A percentile compares a stretch with the other conserved stretches of the same genome.
Evolutionary conservation across 2,888 invertebrate genomes (phyloP).

Genomic region (Anorthoa munda): DNA sequence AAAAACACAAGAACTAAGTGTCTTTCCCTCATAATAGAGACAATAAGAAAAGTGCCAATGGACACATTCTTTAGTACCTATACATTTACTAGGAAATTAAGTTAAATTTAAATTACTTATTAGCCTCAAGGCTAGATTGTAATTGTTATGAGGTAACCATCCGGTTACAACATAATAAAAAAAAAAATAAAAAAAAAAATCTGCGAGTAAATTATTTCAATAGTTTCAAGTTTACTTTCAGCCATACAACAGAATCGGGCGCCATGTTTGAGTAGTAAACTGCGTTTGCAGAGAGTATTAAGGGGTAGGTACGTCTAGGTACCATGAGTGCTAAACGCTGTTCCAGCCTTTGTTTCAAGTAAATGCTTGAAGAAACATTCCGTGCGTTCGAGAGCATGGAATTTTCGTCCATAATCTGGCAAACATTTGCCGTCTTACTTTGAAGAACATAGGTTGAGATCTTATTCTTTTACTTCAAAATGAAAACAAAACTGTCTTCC

Average conservation of each 20-base stretch:
- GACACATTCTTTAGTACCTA: no score
- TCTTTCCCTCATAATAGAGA: no score
- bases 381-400: neutral
- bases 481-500: neutral
- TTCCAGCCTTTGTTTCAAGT: slow-evolving; percentile 20
- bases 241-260: neutral
- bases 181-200: no score
- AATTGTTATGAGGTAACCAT: no score
- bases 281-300: slow-evolving; percentile 22
- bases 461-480: neutral
- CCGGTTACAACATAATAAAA: no score
- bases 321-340: slow-evolving; percentile 48
- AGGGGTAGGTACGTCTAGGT: neutral
- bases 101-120: no score
- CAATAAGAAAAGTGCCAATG: no score
- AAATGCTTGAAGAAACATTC: slow-evolving; percentile 45
- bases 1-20: no score
- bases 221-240: neutral
- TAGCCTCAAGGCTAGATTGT: no score
- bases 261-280: slow-evolving; percentile 27
- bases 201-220: neutral
- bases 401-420: neutral
- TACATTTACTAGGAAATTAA: no score
- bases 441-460: neutral
- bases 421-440: neutral